A percentile compares a stretch with the other conserved stretches of the same genome.
These are phyloP conservation scores for Caenorhabditis sp. DNA, from an alignment of 2,888 invertebrate genomes.

Conservation along the genomic window DNA sequence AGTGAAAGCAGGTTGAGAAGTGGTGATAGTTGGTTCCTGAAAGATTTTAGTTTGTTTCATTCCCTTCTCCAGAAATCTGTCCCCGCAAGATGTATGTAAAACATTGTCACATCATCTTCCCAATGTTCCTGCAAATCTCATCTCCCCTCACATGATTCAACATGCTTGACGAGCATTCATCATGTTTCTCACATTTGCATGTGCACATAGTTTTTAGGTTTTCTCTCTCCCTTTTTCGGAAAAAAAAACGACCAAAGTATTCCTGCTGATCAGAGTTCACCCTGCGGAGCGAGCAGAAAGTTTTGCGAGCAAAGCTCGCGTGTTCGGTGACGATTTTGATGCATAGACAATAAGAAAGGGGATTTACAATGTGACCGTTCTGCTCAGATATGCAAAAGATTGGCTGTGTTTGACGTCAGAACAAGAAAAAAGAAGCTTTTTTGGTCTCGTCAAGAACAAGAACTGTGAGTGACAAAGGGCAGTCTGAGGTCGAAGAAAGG, in stretches of 20 bases:
- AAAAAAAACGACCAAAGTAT: slow-evolving; percentile 5
- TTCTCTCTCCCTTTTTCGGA: background rate
- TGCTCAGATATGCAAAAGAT: background rate
- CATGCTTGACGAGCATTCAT: background rate
- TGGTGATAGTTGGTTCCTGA: slow-evolving; percentile 36
- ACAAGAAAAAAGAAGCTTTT: background rate
- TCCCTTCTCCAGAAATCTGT: background rate
- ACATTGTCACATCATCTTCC: background rate
- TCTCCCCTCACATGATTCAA: background rate
- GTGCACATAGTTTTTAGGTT: slow-evolving; percentile 15
- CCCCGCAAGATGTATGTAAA: background rate
- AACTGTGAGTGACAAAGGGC: background rate
- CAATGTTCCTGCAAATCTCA: slow-evolving; percentile 1
- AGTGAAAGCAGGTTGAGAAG: slow-evolving; percentile 36
- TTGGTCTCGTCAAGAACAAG: background rate
- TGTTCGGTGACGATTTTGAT: slow-evolving; percentile 47
- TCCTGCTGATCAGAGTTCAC: slow-evolving; percentile 37
- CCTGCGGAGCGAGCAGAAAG: background rate
- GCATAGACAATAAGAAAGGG: slow-evolving; percentile 35
- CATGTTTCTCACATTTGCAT: background rate
- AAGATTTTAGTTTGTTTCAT: background rate
- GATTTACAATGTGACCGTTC: background rate
- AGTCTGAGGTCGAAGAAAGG: background rate
- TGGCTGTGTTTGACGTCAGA: slow-evolving; percentile 14
- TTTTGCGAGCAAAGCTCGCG: slow-evolving; percentile 1